A percentile compares a stretch with the other conserved stretches of the same genome.
phyloP scores from a whole-genome alignment of 2,113 vertebrate species.

The Poicephalus gulielmi region DNA sequence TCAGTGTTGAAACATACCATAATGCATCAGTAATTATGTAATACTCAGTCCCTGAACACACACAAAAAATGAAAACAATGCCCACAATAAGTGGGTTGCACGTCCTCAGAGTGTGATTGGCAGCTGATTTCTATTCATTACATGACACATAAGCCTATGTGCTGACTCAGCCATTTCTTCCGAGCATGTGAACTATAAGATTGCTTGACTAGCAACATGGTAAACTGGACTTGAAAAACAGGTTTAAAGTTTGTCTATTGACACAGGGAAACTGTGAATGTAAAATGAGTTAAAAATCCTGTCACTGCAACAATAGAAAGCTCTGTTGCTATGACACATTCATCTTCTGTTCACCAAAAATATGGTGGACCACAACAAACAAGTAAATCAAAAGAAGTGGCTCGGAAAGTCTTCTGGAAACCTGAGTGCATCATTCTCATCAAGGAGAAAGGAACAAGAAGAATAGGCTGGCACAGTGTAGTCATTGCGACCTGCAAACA shows the following conservation, averaged over 20 bases:
- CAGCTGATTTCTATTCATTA: background rate
- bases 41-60: background rate
- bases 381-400: background rate
- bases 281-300: background rate
- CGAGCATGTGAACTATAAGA: background rate
- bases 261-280: background rate
- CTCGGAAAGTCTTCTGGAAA: background rate
- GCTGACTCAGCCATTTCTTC: background rate
- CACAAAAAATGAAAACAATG: background rate
- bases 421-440: background rate
- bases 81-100: background rate
- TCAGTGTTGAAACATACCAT: background rate
- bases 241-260: background rate
- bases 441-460: background rate
- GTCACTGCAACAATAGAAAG: background rate
- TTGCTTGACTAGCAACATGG: background rate
- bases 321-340: background rate
- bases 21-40: background rate
- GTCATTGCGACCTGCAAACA: background rate
- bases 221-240: slow-evolving; percentile 10
- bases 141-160: background rate
- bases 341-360: background rate
- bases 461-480: background rate
- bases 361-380: background rate
- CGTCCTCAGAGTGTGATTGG: fast-evolving